Evolutionary conservation across 2,888 invertebrate genomes (phyloP).

Genomic region (Nipponacmea schrenckii): DNA sequence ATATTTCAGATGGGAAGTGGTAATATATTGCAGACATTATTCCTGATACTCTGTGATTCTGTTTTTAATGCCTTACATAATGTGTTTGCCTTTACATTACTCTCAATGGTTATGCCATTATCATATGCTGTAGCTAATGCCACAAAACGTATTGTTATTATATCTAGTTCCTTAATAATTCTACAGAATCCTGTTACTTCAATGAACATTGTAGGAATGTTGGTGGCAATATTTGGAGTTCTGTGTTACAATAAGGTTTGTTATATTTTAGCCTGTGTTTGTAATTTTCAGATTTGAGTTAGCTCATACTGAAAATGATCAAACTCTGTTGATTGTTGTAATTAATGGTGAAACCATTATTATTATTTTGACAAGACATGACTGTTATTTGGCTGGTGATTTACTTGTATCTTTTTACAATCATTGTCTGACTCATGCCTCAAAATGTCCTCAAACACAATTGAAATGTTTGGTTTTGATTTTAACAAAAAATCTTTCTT

Average conservation of each 20-base stretch:
- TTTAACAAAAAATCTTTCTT: constrained; percentile 3
- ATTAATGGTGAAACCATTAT: too few relatives aligned
- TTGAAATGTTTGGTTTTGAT: background rate
- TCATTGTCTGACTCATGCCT: too few relatives aligned
- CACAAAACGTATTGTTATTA: constrained; percentile 89
- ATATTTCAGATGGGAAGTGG: constrained; percentile 52
- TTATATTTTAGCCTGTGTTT: background rate
- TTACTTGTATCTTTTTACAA: too few relatives aligned
- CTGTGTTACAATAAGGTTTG: constrained; percentile 86
- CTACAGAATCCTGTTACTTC: constrained; percentile 91
- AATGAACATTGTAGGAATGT: constrained; percentile 89
- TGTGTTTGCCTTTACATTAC: constrained; percentile 91
- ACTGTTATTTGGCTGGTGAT: too few relatives aligned
- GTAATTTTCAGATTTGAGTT: too few relatives aligned
- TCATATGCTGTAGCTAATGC: constrained; percentile 96
- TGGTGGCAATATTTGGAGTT: constrained; percentile 88
- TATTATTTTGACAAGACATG: too few relatives aligned
- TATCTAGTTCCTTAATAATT: constrained; percentile 85
- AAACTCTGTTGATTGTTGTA: too few relatives aligned
- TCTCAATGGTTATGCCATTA: constrained; percentile 88
- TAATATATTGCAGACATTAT: constrained; percentile 46
- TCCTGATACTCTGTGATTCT: constrained; percentile 81
- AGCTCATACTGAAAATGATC: too few relatives aligned
- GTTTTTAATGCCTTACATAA: constrained; percentile 94
- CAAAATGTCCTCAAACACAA: too few relatives aligned